These are phyloP conservation scores for Mythimna loreyi DNA, from an alignment of 2,888 invertebrate genomes.

Conservation along the genomic window DNA sequence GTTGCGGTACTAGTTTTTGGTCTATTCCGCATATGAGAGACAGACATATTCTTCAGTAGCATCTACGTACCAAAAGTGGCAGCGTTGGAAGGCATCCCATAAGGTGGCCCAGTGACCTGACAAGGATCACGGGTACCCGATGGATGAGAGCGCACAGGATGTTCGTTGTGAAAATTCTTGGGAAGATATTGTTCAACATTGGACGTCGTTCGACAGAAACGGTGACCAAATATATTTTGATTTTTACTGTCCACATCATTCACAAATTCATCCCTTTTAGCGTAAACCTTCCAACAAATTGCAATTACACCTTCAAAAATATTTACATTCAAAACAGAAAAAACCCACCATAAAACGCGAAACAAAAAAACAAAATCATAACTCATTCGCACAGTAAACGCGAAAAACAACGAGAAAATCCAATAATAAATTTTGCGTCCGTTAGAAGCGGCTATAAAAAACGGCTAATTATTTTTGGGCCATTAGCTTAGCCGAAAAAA, in stretches of 20 bases:
- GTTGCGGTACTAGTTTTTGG: no score
- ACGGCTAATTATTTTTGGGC: constrained; percentile 83
- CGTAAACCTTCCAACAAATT: not conserved
- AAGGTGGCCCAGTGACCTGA: no score
- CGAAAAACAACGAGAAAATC: constrained; percentile 68
- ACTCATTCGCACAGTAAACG: constrained; percentile 79
- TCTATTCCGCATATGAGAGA: no score
- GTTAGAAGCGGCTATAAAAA: constrained; percentile 78
- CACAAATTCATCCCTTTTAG: not conserved
- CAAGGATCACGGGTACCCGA: no score
- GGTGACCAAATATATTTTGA: no score
- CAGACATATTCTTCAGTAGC: no score
- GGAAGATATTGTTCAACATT: no score
- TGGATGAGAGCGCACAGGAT: no score
- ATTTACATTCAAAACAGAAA: constrained; percentile 42
- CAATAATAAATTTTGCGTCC: constrained; percentile 80
- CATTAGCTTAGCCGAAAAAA: constrained; percentile 90
- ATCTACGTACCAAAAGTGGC: no score
- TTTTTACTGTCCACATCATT: not conserved
- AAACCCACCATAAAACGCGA: constrained; percentile 19
- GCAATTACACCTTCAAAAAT: not conserved
- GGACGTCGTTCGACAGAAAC: no score
- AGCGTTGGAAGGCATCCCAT: no score
- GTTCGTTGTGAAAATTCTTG: no score
- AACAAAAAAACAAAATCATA: constrained; percentile 65